Percentiles rank a stretch among this genome's conserved stretches.
Conservation (phyloP, 2,113 vertebrate species). For the Sciurus niger region DNA sequence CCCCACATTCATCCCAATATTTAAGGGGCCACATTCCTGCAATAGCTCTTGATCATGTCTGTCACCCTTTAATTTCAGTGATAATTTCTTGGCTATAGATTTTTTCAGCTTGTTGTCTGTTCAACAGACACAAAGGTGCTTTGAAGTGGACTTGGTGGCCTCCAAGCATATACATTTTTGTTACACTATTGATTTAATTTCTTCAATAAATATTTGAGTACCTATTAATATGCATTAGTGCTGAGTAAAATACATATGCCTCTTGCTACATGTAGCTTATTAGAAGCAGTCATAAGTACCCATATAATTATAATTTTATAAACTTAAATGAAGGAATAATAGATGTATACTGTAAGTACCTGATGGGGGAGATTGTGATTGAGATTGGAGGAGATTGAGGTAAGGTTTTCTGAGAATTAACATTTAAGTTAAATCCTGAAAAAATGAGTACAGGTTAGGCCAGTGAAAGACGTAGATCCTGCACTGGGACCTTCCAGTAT, state of each 20-base stretch:
- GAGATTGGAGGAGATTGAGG: not conserved
- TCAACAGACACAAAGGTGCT: no score
- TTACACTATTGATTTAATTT: not conserved
- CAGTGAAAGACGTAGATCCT: not conserved
- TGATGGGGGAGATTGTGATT: not conserved
- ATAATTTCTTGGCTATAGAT: no score
- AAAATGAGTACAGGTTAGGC: not conserved
- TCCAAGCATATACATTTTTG: not conserved
- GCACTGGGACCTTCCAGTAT: not conserved
- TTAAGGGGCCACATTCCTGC: no score
- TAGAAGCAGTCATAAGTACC: not conserved
- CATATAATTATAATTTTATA: not conserved
- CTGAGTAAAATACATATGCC: not conserved
- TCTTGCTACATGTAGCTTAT: not conserved
- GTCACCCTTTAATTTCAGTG: no score
- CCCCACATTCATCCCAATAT: no score
- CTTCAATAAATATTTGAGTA: not conserved
- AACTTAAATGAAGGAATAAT: not conserved
- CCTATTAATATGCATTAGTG: not conserved
- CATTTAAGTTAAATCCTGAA: conserved; percentile 2
- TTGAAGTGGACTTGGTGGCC: no score
- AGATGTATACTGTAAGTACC: not conserved
- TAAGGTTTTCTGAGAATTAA: not conserved
- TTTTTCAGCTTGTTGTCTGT: no score
- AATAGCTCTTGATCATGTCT: no score